A percentile compares a stretch with the other conserved stretches of the same genome.
Conservation (phyloP, 2,888 invertebrate species). For the Trissoscelio sp. region DNA sequence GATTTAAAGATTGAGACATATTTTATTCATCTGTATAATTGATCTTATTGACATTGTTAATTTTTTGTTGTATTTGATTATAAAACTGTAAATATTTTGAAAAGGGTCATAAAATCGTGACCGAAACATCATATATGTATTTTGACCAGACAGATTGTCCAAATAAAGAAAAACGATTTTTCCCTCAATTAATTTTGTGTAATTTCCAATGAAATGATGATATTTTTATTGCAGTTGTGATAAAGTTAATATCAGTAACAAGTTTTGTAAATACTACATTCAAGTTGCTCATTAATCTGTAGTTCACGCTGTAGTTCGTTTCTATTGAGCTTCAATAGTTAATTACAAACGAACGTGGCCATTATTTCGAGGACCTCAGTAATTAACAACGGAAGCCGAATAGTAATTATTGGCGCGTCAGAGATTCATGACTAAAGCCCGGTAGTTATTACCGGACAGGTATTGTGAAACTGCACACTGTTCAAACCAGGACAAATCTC, state of each 20-base stretch:
- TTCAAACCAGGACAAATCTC: slow-evolving; percentile 28
- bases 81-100: too few species aligned
- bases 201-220: too few species aligned
- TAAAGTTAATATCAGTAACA: not conserved
- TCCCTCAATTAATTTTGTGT: too few species aligned
- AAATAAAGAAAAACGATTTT: too few species aligned
- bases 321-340: slow-evolving; percentile 46
- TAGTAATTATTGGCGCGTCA: slow-evolving; percentile 65
- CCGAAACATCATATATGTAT: too few species aligned
- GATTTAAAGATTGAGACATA: too few species aligned
- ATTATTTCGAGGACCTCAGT: slow-evolving; percentile 58
- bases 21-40: too few species aligned
- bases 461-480: slow-evolving; percentile 53
- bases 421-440: slow-evolving; percentile 67
- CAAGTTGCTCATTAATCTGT: slow-evolving; percentile 35
- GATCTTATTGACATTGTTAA: too few species aligned
- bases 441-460: slow-evolving; percentile 58
- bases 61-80: too few species aligned
- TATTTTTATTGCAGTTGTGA: too few species aligned
- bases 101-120: too few species aligned
- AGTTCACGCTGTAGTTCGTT: slow-evolving; percentile 48
- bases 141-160: too few species aligned
- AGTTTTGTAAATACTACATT: slow-evolving; percentile 13
- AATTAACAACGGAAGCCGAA: slow-evolving; percentile 64
- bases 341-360: slow-evolving; percentile 63